Evolutionary conservation across 2,797 vertebrate genomes (phyloP), one percentile per base, ranked within the genome.

Genomic region (Carduelis carduelis): DNA sequence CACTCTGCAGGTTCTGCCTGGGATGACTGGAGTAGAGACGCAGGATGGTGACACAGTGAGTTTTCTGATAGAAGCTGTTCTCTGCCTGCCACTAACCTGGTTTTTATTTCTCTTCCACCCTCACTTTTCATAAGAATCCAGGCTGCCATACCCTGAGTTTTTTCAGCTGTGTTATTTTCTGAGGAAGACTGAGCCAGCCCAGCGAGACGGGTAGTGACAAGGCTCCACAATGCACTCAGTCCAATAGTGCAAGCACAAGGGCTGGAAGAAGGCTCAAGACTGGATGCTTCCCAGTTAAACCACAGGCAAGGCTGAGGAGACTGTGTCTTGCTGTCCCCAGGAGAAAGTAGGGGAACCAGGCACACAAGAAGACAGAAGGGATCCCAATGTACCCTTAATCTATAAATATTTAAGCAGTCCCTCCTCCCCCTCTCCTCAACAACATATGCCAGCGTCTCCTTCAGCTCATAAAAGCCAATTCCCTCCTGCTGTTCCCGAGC

Each of bases 401-500:
- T 89, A 96, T 98, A 96, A 97, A 97, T 97, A 97, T 97, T 97
- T 97, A 96, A 97, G 64, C 43, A 95, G 89, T 82, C 69, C 88
- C 47, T 88, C 87, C 78, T 94, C 89, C 92, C 63, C 56, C 63
- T 84, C 69, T 91, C 83, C 70, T 94, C 89, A 90, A 88, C 90
- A 97, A 94, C 96, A 97, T 95, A 96, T 94, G 93, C 92, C 95
- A 95, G 46, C 12, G 21, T 94, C 97, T 97, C 94, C 96, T 96
- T 93, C 93, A 97, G 91, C 94, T 97, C 95, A 72, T 86, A 96
- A 97, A 95, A 96, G 95, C 90, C 79, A 75, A 93, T 97, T 97
- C 87, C 95, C 95, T 96, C 96, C 97, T 80, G 94, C 80, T 96
- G 96, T 81, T 97, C 66, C 80, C 11, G 41, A 97, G 93, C 92